phyloP scores from a whole-genome alignment of 2,888 invertebrate genomes.

The Drosophila robusta region DNA sequence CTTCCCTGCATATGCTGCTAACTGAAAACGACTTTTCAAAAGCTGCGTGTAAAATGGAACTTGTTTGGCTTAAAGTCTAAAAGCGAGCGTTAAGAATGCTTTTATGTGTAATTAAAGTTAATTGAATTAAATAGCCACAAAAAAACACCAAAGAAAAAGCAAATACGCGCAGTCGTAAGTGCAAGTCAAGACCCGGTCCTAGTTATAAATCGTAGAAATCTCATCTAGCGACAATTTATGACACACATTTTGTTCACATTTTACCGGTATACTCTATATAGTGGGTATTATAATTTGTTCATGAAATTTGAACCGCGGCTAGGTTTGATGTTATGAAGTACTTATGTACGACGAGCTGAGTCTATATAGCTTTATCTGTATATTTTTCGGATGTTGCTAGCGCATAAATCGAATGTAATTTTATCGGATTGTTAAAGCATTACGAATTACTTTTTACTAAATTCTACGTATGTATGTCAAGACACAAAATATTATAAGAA shows the following conservation, averaged over 20 bases:
- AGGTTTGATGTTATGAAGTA: neutral
- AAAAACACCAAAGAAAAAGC: conserved; percentile 7
- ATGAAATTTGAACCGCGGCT: neutral
- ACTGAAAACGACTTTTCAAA: conserved; percentile 43
- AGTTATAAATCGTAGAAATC: conserved; percentile 46
- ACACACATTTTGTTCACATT: conserved; percentile 46
- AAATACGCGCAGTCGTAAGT: conserved; percentile 24
- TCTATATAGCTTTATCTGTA: neutral
- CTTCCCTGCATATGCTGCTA: neutral
- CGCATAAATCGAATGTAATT: too few relatives aligned
- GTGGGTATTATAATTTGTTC: neutral
- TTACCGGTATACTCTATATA: neutral
- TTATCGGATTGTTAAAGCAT: too few relatives aligned
- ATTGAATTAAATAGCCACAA: conserved; percentile 70
- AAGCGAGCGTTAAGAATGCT: conserved; percentile 47
- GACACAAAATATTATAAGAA: too few relatives aligned
- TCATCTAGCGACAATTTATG: conserved; percentile 67
- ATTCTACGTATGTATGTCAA: too few relatives aligned
- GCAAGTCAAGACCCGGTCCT: conserved; percentile 53
- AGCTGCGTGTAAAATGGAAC: conserved; percentile 69
- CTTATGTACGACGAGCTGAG: too few relatives aligned
- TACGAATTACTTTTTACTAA: too few relatives aligned
- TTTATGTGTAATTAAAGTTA: conserved; percentile 75
- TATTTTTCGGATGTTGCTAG: too few relatives aligned
- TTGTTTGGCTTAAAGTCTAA: conserved; percentile 63